Percentiles rank a stretch among this genome's conserved stretches.
These are phyloP conservation scores for Philhelius pedissequus DNA, from an alignment of 2,888 invertebrate genomes.

Conservation along the genomic window DNA sequence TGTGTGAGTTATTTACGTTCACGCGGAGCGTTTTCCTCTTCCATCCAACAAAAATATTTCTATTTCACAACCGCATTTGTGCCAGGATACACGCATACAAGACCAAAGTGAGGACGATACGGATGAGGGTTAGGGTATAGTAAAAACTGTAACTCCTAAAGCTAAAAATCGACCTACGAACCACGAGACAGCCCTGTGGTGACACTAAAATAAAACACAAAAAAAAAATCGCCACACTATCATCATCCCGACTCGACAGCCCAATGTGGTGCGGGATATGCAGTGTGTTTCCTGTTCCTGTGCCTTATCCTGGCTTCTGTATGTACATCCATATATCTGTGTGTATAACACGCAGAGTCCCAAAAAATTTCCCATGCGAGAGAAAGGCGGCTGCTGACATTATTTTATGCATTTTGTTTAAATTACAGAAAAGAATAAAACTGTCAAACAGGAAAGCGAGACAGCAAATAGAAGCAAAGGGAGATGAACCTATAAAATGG, in stretches of 20 bases:
- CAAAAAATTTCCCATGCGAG: conserved; percentile 63
- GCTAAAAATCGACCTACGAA: conserved; percentile 57
- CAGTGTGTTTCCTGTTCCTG: conserved; percentile 39
- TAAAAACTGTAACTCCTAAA: conserved; percentile 45
- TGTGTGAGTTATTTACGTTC: conserved; percentile 65
- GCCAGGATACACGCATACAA: conserved; percentile 38
- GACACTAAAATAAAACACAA: conserved; percentile 26
- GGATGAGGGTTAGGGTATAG: conserved; percentile 6
- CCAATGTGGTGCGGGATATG: conserved; percentile 23
- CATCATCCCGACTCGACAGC: neutral
- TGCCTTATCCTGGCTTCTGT: conserved; percentile 27
- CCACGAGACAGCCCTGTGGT: conserved; percentile 59
- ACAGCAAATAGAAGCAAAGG: conserved; percentile 21
- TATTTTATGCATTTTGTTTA: conserved; percentile 68
- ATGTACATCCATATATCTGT: neutral
- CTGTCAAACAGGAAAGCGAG: conserved; percentile 67
- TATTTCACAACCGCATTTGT: conserved; percentile 55
- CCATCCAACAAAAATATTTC: conserved; percentile 62
- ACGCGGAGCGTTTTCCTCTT: conserved; percentile 58
- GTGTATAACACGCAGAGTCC: conserved; percentile 28
- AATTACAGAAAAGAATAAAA: conserved; percentile 70
- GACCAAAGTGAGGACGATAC: neutral
- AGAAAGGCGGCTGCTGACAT: conserved; percentile 63
- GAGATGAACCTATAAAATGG: conserved; percentile 52
- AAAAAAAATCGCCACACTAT: conserved; percentile 1